A percentile compares a stretch with the other conserved stretches of the same genome.
phyloP scores from a whole-genome alignment of 2,797 vertebrate species.

The Diplodus puntazzo region DNA sequence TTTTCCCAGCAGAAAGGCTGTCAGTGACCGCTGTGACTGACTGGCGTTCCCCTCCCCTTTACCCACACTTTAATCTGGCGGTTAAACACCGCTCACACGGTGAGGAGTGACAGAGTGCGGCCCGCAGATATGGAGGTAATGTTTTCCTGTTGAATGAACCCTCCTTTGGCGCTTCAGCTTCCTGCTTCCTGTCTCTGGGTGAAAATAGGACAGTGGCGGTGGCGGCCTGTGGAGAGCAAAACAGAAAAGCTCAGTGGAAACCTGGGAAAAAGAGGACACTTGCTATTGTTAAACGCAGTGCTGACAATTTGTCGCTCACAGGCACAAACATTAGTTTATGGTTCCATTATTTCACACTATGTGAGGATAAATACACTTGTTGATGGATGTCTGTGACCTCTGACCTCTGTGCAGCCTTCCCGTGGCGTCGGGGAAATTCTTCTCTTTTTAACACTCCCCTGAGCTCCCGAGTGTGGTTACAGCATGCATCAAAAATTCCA shows the following conservation, averaged over 20 bases:
- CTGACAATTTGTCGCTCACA: constrained; percentile 23
- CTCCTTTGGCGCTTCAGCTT: constrained; percentile 31
- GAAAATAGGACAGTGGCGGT: constrained; percentile 42
- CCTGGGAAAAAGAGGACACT: constrained; percentile 34
- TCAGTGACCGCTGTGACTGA: constrained; percentile 27
- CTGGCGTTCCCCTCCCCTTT: constrained; percentile 2
- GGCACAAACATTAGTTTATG: constrained; percentile 47
- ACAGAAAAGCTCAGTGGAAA: constrained; percentile 55
- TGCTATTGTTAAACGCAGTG: constrained; percentile 52
- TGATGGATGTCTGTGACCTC: constrained; percentile 56
- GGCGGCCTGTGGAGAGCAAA: constrained; percentile 57
- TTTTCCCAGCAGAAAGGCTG: constrained; percentile 27
- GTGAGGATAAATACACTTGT: constrained; percentile 39
- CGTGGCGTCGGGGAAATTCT: constrained; percentile 19
- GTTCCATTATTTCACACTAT: constrained; percentile 51
- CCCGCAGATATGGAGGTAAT: constrained; percentile 42
- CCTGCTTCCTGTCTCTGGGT: constrained; percentile 67
- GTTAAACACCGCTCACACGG: constrained; percentile 40
- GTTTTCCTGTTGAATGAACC: constrained; percentile 70
- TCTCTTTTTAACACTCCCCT: constrained; percentile 28
- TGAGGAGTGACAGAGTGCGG: constrained; percentile 34
- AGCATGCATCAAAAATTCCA: background rate
- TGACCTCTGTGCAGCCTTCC: constrained; percentile 37
- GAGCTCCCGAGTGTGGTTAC: background rate
- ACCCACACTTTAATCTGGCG: constrained; percentile 15